A percentile compares a stretch with the other conserved stretches of the same genome.
phyloP scores from a whole-genome alignment of 2,113 vertebrate species.

The Leptobrachium ailaonicum region DNA sequence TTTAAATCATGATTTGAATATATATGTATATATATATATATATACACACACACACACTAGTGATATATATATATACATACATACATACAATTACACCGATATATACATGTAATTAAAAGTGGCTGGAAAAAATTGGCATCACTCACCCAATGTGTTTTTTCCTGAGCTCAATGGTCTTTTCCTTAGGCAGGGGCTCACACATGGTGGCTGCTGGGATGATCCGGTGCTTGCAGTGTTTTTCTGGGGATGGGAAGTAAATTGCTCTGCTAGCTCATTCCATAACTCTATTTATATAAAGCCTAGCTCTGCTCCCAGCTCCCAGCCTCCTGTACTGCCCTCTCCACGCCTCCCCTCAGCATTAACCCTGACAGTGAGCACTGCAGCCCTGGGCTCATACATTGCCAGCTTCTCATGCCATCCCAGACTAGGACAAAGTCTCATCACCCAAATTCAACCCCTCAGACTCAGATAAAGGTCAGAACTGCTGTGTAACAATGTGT shows the following conservation, averaged over 20 bases:
- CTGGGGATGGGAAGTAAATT: background rate
- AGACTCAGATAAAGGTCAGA: too few relatives aligned
- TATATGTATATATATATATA: too few relatives aligned
- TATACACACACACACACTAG: too few relatives aligned
- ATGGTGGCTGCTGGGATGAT: conserved; percentile 46
- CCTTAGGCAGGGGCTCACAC: conserved; percentile 75
- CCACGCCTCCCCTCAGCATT: conserved; percentile 25
- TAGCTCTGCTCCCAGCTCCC: conserved; percentile 32
- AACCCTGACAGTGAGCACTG: background rate
- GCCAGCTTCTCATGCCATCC: too few relatives aligned
- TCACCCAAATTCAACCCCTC: too few relatives aligned
- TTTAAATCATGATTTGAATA: too few relatives aligned
- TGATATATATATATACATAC: too few relatives aligned
- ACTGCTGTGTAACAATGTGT: too few relatives aligned
- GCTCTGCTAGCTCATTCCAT: conserved; percentile 11
- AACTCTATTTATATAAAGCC: conserved; percentile 38
- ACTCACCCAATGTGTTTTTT: conserved; percentile 86
- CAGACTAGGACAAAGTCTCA: too few relatives aligned
- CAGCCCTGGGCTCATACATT: background rate
- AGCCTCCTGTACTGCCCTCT: conserved; percentile 27
- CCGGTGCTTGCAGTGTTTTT: background rate
- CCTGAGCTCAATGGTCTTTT: conserved; percentile 80
- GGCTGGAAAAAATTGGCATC: background rate
- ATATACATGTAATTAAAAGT: background rate
- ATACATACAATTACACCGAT: too few relatives aligned